Percentiles rank a stretch among this genome's conserved stretches.
phyloP scores from a whole-genome alignment of 53 echinoderm and acorn worm species.

The Pentamera pediparva region DNA sequence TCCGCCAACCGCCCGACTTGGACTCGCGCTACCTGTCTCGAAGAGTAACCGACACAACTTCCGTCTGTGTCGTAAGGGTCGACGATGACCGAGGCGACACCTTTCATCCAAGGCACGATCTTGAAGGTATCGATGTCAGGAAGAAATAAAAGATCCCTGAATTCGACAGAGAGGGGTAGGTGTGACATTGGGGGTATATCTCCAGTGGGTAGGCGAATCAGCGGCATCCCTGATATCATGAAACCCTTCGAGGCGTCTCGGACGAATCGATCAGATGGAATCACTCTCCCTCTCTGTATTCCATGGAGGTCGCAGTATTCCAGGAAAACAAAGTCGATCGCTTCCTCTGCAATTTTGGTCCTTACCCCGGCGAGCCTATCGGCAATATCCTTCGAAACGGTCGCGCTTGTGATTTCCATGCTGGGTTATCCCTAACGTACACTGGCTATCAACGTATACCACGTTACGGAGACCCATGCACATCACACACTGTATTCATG shows the following conservation, averaged over 20 bases:
- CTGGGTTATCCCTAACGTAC: too few species aligned
- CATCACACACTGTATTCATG: too few species aligned
- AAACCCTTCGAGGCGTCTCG: neutral
- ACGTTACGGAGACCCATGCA: too few species aligned
- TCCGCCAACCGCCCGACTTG: conserved; percentile 57
- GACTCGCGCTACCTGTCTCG: conserved; percentile 56
- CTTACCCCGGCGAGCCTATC: neutral
- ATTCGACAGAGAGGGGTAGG: neutral
- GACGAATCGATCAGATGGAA: neutral
- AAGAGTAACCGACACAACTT: neutral
- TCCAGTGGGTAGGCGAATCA: neutral
- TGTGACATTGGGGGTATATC: conserved; percentile 3
- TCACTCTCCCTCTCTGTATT: neutral
- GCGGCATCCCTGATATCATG: neutral
- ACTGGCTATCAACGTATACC: too few species aligned
- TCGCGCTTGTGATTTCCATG: too few species aligned
- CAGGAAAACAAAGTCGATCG: neutral
- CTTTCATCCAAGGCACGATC: neutral
- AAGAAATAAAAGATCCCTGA: neutral
- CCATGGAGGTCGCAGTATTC: conserved; percentile 1
- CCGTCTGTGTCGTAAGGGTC: neutral
- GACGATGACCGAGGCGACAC: neutral
- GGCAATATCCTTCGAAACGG: too few species aligned
- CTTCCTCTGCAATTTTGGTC: neutral
- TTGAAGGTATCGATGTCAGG: conserved; percentile 3